These are phyloP conservation scores for Clarias batrachus DNA, from an alignment of 2,113 vertebrate genomes.

Conservation along the genomic window DNA sequence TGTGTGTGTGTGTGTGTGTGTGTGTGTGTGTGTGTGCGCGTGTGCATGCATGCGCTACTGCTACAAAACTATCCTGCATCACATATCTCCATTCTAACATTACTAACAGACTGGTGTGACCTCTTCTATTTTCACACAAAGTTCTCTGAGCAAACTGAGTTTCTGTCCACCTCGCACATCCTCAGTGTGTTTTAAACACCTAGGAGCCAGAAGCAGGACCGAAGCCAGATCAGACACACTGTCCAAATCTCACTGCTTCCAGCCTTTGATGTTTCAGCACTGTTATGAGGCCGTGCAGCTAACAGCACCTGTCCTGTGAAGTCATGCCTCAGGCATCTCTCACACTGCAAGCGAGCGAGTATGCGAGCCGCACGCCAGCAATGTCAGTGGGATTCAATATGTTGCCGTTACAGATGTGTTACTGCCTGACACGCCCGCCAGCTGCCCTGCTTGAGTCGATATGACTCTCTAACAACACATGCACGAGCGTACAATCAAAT, in stretches of 20 bases:
- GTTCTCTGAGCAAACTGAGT: constrained; percentile 31
- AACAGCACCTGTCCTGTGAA: constrained; percentile 59
- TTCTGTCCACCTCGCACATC: constrained; percentile 7
- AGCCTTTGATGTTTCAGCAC: constrained; percentile 51
- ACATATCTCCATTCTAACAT: constrained; percentile 24
- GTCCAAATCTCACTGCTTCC: constrained; percentile 44
- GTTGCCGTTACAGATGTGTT: constrained; percentile 41
- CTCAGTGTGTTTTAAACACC: constrained; percentile 39
- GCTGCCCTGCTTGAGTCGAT: constrained; percentile 10
- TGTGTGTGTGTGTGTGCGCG: neutral
- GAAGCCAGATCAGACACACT: constrained; percentile 38
- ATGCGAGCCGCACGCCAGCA: constrained; percentile 19
- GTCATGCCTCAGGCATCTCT: constrained; percentile 55
- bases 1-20: neutral
- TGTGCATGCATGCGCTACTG: neutral
- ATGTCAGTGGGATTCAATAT: constrained; percentile 29
- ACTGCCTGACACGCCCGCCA: constrained; percentile 13
- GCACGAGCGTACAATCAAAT: neutral
- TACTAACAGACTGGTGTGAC: constrained; percentile 45
- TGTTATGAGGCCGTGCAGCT: constrained; percentile 44
- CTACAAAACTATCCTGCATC: constrained; percentile 10
- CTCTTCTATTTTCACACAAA: constrained; percentile 42
- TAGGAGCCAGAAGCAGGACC: constrained; percentile 36
- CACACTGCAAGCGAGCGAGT: constrained; percentile 24
- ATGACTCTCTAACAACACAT: constrained; percentile 4